These are phyloP conservation scores for Eueides isabella DNA, from an alignment of 1,140 invertebrate genomes.

Conservation along the genomic window DNA sequence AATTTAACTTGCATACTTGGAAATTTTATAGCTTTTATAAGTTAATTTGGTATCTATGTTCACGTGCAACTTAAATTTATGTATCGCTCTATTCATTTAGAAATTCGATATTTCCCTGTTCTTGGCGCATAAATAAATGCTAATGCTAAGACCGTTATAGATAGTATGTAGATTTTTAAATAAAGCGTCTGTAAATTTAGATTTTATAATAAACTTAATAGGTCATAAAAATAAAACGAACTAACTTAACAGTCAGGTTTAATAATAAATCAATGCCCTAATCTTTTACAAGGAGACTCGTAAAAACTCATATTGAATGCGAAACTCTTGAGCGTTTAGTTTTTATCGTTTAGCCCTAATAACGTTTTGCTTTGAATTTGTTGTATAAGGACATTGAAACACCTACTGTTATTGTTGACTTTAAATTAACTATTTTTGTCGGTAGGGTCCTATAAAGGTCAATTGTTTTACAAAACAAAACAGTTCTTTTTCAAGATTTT, in stretches of 20 bases:
- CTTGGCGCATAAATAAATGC: background rate
- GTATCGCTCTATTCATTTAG: background rate
- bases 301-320: constrained; percentile 29
- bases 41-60: background rate
- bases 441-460: too few relatives aligned
- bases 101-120: background rate
- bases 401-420: background rate
- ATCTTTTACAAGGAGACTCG: constrained; percentile 20
- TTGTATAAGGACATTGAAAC: background rate
- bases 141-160: background rate
- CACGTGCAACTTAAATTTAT: background rate
- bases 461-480: too few relatives aligned
- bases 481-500: background rate
- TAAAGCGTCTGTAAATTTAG: background rate
- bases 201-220: constrained; percentile 12
- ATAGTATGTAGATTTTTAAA: background rate
- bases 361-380: constrained; percentile 3
- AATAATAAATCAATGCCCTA: constrained; percentile 32
- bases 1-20: background rate
- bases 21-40: background rate
- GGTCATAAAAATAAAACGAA: constrained; percentile 30
- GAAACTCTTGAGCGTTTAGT: constrained; percentile 23
- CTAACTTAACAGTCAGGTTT: constrained; percentile 4
- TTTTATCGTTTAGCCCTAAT: constrained; percentile 20
- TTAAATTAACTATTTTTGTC: background rate